These are phyloP conservation scores for Fulmarus glacialis DNA, from an alignment of 2,113 vertebrate genomes.

Conservation along the genomic window DNA sequence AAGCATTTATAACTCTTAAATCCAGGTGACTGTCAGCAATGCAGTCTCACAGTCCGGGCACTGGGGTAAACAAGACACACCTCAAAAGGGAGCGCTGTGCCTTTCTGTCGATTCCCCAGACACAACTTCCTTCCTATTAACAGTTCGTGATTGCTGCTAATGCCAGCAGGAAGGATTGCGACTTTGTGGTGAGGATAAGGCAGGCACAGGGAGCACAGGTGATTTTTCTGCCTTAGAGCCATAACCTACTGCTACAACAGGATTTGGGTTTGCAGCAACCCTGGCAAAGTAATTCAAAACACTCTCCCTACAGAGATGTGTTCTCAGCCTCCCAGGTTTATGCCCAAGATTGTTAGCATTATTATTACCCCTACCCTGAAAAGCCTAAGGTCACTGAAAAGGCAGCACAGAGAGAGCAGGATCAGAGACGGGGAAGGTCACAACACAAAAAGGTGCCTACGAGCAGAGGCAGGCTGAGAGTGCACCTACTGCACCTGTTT, in stretches of 20 bases:
- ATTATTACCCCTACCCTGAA: background rate
- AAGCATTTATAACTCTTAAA: background rate
- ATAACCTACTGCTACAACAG: background rate
- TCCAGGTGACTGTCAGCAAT: background rate
- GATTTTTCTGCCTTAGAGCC: background rate
- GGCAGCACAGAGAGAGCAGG: background rate
- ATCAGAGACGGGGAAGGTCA: background rate
- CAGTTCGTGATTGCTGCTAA: background rate
- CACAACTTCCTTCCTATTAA: accelerated
- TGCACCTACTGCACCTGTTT: background rate
- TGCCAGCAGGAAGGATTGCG: background rate
- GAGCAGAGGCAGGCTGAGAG: background rate
- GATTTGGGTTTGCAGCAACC: background rate
- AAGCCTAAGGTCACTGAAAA: background rate
- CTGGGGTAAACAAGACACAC: background rate
- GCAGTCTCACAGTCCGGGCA: background rate
- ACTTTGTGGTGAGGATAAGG: background rate
- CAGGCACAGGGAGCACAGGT: background rate
- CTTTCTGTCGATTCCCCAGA: background rate
- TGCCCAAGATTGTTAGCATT: background rate
- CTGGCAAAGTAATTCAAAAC: background rate
- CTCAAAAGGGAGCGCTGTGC: background rate
- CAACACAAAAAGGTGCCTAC: accelerated
- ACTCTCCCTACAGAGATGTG: background rate
- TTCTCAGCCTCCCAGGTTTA: background rate